These are phyloP conservation scores for Crocidura indochinensis DNA, from an alignment of 2,797 vertebrate genomes.

Conservation along the genomic window DNA sequence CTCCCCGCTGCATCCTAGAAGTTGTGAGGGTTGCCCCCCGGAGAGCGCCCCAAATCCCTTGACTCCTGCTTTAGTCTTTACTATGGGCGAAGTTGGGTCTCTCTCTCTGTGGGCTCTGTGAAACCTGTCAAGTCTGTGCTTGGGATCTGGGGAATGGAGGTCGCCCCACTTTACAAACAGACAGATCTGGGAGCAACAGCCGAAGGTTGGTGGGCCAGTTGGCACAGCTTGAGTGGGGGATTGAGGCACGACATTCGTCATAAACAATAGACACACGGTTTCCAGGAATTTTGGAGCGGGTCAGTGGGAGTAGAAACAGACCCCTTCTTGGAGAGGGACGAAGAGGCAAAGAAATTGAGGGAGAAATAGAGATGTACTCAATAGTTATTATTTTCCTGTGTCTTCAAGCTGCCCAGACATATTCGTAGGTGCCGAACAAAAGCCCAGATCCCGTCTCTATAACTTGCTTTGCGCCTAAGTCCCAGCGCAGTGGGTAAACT, in stretches of 20 bases:
- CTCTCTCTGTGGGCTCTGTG: conserved; percentile 40
- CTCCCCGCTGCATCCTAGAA: conserved; percentile 31
- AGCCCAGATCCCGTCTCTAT: background rate
- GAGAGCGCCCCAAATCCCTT: background rate
- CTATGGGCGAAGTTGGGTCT: conserved; percentile 37
- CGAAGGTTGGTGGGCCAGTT: conserved; percentile 45
- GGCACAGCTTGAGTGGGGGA: conserved; percentile 56
- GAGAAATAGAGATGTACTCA: background rate
- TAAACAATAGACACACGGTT: conserved; percentile 66
- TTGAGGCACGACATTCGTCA: conserved; percentile 29
- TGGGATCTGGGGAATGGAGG: background rate
- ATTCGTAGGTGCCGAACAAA: conserved; percentile 66
- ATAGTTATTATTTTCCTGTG: conserved; percentile 14
- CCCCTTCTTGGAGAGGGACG: background rate
- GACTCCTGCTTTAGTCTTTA: background rate
- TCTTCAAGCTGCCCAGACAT: conserved; percentile 14
- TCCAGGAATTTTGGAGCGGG: conserved; percentile 23
- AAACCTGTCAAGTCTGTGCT: conserved; percentile 52
- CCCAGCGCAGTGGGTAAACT: background rate
- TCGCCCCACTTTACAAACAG: conserved; percentile 47
- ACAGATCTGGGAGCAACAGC: conserved; percentile 53
- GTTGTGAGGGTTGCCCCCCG: conserved; percentile 34
- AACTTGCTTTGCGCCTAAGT: conserved; percentile 33
- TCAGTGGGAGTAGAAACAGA: background rate
- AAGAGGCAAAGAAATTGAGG: background rate